Conservation (phyloP, 2,888 invertebrate species). For the Philopedon plagiatum region DNA sequence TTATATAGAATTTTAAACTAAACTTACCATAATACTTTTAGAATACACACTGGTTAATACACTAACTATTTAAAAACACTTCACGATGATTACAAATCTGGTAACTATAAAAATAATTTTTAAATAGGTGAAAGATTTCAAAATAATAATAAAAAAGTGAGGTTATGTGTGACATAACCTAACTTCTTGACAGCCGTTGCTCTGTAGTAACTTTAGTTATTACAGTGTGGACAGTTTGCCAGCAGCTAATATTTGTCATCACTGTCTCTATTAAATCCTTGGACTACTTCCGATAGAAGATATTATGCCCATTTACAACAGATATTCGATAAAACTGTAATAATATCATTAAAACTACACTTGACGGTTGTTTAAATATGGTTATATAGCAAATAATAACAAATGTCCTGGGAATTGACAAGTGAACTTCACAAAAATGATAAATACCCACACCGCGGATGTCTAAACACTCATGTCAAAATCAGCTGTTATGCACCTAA, state of each 20-base stretch:
- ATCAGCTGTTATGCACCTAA: conserved; percentile 23
- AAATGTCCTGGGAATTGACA: too few species aligned
- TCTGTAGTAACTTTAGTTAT: background rate
- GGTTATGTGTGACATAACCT: too few species aligned
- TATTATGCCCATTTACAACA: too few species aligned
- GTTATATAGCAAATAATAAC: too few species aligned
- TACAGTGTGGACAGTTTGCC: background rate
- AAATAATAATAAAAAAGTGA: background rate
- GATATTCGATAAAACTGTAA: too few species aligned
- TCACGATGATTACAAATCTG: background rate
- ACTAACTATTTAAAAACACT: background rate
- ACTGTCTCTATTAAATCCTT: too few species aligned
- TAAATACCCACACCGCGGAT: background rate
- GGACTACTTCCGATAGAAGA: too few species aligned
- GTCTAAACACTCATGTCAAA: background rate
- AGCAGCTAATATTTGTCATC: background rate
- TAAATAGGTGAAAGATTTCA: background rate
- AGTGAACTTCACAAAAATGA: too few species aligned
- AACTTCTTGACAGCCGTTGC: background rate
- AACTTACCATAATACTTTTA: background rate
- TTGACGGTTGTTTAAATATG: background rate
- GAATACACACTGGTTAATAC: too few species aligned
- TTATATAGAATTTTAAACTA: background rate
- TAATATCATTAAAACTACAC: too few species aligned
- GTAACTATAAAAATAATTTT: background rate